Evolutionary conservation across 1,140 invertebrate species (phyloP), one percentile per base, ranked within the genome.

Genomic region (Vanessa tameamea): DNA sequence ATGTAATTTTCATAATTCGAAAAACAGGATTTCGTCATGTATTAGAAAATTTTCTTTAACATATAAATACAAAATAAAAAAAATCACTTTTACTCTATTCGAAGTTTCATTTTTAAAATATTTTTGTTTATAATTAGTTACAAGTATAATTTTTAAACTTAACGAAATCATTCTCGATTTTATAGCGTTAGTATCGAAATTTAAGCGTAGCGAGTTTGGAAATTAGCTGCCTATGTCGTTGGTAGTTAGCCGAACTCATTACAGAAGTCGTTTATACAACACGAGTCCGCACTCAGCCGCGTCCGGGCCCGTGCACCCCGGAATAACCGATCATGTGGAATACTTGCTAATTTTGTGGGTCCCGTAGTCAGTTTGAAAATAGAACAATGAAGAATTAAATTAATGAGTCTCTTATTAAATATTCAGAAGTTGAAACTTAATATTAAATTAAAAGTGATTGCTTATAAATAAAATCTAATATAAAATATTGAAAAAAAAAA

Each of bases 221-320:
- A 80, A 81, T 78, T 78, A 78, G 77, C 77, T 81, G 75, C 69
- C 73, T 73, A 74, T 79, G 82, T 82, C 80, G 78, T 79, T 75
- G 76, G 80, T 77, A 73, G 75, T 77, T 77, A 83, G 80, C 81
- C 72, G 79, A 86, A 86, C 84, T 86, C 81, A 84, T 86, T 86
- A 83, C 78, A 78, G 76, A 83, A 86, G 82, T 84, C 79, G 80
- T 82, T 86, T 82, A 78, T 79, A 77, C 74, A 80, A 83, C 78
- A 84, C 82, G 76, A 80, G 67, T 80, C 74, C 77, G 80, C 80
- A 84, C 81, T 84, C 77, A 61, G 57, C 55, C 55, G 81, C 73
- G 31, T 37, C 71, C 63, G 50, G 64, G 50, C 63, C 53, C 66
- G 43, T 63, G 69, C 63, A 69, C 75, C 64, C 72, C 69, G 63